Evolutionary conservation across 2,113 vertebrate genomes (phyloP).

Genomic region (Upupa epops): DNA sequence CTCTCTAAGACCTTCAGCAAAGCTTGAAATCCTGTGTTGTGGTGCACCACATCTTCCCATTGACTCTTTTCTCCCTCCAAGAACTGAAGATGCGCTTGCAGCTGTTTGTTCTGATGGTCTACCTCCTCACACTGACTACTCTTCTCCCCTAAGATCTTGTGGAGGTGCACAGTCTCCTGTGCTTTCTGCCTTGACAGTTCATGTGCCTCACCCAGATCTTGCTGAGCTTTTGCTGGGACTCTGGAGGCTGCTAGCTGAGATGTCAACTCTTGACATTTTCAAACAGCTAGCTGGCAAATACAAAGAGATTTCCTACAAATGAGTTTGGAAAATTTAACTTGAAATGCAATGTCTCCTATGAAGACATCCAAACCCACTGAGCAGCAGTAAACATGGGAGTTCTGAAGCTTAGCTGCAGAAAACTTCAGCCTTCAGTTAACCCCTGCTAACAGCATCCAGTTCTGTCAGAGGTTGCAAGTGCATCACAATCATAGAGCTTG

Average conservation of each 20-base stretch:
- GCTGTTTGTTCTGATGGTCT: neutral
- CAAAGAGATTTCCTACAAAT: neutral
- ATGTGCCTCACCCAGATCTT: slow-evolving; percentile 51
- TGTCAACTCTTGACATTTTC: slow-evolving; percentile 16
- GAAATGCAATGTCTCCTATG: neutral
- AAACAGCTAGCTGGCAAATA: neutral
- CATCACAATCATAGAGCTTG: neutral
- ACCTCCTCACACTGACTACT: neutral
- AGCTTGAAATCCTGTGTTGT: neutral
- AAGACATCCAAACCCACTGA: neutral
- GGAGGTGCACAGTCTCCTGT: neutral
- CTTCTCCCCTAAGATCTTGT: slow-evolving; percentile 8
- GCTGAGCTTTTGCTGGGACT: slow-evolving; percentile 52
- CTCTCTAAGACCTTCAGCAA: neutral
- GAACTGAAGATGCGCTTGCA: neutral
- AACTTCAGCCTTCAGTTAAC: neutral
- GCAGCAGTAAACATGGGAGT: neutral
- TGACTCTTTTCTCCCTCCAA: neutral
- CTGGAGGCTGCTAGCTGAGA: slow-evolving; percentile 51
- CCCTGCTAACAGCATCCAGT: fast-evolving
- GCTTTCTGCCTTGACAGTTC: slow-evolving; percentile 10
- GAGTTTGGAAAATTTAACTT: neutral
- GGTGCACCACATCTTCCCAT: neutral
- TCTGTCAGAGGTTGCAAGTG: neutral
- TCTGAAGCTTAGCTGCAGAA: neutral